phyloP scores from a whole-genome alignment of 2,113 vertebrate species.

The Anolis sagrei region DNA sequence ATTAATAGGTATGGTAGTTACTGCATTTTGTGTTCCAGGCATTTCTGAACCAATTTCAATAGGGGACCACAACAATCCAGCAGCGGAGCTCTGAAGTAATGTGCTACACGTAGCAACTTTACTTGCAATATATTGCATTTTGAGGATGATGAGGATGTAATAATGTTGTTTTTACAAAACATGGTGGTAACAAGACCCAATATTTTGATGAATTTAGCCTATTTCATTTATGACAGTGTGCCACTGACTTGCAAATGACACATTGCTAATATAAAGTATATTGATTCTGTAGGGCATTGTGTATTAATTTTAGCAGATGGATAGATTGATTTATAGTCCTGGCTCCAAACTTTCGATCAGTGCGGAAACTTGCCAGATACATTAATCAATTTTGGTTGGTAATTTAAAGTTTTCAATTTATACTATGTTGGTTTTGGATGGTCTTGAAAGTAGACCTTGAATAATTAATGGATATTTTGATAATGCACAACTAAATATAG shows the following conservation, averaged over 20 bases:
- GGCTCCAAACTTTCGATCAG: neutral
- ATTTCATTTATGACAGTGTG: neutral
- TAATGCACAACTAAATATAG: neutral
- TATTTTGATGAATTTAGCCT: neutral
- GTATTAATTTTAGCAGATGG: neutral
- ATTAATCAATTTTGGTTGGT: neutral
- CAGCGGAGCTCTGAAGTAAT: too few species aligned
- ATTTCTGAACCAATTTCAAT: neutral
- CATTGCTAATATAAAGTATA: neutral
- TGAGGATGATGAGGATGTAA: too few species aligned
- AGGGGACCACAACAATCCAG: too few species aligned
- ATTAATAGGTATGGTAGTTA: neutral
- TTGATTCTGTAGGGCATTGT: neutral
- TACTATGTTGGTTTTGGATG: neutral
- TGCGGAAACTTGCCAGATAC: neutral
- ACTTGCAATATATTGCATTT: neutral
- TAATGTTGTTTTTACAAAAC: too few species aligned
- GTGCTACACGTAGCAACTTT: too few species aligned
- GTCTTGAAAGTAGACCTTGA: neutral
- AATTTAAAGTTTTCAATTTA: neutral
- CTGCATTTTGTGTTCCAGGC: neutral
- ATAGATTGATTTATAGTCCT: neutral
- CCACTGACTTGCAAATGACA: neutral
- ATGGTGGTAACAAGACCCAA: too few species aligned
- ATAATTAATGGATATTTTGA: conserved; percentile 2